Conservation (phyloP, 2,888 invertebrate genomes). For the Linyphia triangularis region DNA sequence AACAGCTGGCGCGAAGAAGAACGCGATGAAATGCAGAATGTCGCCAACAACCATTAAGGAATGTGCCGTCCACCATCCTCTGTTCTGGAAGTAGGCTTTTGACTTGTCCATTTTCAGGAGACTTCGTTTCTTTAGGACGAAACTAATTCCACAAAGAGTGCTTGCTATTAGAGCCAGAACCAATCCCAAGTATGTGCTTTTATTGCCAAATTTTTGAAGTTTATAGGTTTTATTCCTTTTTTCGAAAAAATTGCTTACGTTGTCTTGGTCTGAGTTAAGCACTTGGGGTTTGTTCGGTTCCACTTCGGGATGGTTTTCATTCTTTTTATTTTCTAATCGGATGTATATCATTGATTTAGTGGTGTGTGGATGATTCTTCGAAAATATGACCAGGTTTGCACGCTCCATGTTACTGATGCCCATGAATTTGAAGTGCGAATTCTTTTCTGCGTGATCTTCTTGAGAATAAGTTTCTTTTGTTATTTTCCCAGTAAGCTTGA, state of each 20-base stretch:
- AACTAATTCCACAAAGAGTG: constrained; percentile 48
- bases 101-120: not conserved
- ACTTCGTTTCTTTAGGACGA: constrained; percentile 41
- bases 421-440: too few relatives aligned
- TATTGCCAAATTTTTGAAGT: constrained; percentile 13
- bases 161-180: constrained; percentile 21
- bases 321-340: too few relatives aligned
- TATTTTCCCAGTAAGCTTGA: too few relatives aligned
- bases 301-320: not conserved
- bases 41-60: constrained; percentile 60
- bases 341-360: too few relatives aligned
- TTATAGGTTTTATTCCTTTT: not conserved
- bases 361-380: too few relatives aligned
- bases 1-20: constrained; percentile 59
- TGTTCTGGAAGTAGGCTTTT: constrained; percentile 16
- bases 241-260: too few relatives aligned
- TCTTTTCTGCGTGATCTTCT: too few relatives aligned
- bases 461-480: too few relatives aligned
- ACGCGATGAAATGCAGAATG: constrained; percentile 50
- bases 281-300: not conserved
- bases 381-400: too few relatives aligned
- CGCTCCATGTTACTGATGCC: too few relatives aligned
- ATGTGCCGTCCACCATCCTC: constrained; percentile 54
- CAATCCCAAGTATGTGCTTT: constrained; percentile 22
- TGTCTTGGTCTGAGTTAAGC: not conserved